Base-by-base conservation (phyloP, 1,140 invertebrate genomes). In the Meloidogyne floridensis region DNA sequence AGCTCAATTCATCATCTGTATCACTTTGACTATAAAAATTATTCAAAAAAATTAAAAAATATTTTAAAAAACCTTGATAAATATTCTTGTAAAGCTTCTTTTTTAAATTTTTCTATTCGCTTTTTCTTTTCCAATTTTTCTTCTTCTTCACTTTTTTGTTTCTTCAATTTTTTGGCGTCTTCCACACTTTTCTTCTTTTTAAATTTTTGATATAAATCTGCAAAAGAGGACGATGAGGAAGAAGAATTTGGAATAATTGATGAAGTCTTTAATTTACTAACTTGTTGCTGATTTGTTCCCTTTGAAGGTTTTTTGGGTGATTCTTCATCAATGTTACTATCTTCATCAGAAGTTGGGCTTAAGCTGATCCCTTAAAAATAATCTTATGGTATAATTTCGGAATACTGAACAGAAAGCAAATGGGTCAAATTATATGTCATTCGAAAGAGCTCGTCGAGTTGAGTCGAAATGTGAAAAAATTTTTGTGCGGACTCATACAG, bases 11-110 rank as follows among this genome's bases (percentile, higher is more conserved):
- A 65, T n/a, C 5, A 5, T 65, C 59, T 65, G 59, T 65, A 6
- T 65, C 59, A 65, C 59, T 65, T 65, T 65, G 59, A 65, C 59
- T 65, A n/a, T 47, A 47, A 65, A 65, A 65, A 65, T 15, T 59
- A 59, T 65, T 32, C 32, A 32, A 32, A 32, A 32, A 7, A 6
- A 6, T 65, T 65, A n/a, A 7, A 18, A 65, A 65, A 54, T 10
- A 54, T 5, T n/a, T 65, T 6, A n/a, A 18, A 65, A 65, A 65
- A 65, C 59, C 59, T 65, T 7, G 59, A n/a, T n/a, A 65, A 65
- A 65, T 65, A n/a, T 65, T 65, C n/a, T 6, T 18, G 15, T 65
- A 65, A 18, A n/a, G 59, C 59, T 7, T 65, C 59, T n/a, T 65
- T n/a, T 18, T 65, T 65, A 65, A 6, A 18, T 2, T 65, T 65